phyloP scores from a whole-genome alignment of 2,797 vertebrate genomes.

The Dallia pectoralis region DNA sequence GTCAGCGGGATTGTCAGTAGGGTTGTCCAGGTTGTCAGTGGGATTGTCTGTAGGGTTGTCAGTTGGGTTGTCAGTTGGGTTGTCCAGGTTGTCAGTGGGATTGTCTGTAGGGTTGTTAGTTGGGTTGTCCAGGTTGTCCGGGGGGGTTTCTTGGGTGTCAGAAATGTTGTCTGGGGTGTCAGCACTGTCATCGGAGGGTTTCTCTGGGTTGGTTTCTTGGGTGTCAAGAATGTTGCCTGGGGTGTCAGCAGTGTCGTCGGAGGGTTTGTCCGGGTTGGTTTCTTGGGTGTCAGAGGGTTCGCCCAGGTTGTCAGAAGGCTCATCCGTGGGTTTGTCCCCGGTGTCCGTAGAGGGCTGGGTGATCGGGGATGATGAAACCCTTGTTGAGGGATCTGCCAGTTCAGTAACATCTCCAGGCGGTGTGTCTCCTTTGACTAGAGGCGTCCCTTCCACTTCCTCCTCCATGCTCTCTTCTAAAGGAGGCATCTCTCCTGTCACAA shows the following conservation, averaged over 20 bases:
- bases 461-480: constrained; percentile 16
- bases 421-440: not conserved
- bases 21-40: not conserved
- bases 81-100: too few relatives aligned
- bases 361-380: not conserved
- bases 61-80: too few relatives aligned
- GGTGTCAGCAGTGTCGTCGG: not conserved
- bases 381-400: constrained; percentile 20
- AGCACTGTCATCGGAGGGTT: too few relatives aligned
- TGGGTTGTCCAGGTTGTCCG: too few relatives aligned
- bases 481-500: constrained; percentile 6
- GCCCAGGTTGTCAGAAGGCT: constrained; percentile 4
- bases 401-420: constrained; percentile 8
- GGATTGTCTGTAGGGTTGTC: too few relatives aligned
- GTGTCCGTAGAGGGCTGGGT: constrained; percentile 28
- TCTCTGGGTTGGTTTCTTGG: too few relatives aligned
- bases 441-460: not conserved
- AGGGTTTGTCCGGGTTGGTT: not conserved
- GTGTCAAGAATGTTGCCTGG: not conserved
- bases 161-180: too few relatives aligned
- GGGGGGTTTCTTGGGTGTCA: too few relatives aligned
- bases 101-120: too few relatives aligned
- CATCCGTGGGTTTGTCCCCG: not conserved
- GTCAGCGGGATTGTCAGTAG: constrained; percentile 9
- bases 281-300: not conserved